These are phyloP conservation scores for Unio delphinus DNA, from an alignment of 2,888 invertebrate species.

Conservation along the genomic window DNA sequence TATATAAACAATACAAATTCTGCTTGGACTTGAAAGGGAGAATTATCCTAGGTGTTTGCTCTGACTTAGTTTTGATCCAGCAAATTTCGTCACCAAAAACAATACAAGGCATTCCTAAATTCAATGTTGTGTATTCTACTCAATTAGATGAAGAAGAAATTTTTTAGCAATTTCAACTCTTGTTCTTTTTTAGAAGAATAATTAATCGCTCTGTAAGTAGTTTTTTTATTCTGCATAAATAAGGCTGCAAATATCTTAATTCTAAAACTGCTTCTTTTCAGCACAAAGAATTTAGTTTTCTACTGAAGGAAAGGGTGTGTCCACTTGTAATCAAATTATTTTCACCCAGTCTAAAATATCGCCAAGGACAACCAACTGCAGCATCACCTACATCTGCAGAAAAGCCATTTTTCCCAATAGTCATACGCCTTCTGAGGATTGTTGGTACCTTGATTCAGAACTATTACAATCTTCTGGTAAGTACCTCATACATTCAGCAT, in stretches of 20 bases:
- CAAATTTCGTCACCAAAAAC: too few relatives aligned
- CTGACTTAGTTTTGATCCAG: too few relatives aligned
- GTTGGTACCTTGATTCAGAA: slow-evolving; percentile 94
- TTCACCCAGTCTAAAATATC: slow-evolving; percentile 98
- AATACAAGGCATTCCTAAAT: too few relatives aligned
- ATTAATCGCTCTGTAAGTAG: too few relatives aligned
- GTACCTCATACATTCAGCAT: slow-evolving; percentile 40
- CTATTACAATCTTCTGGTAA: slow-evolving; percentile 90
- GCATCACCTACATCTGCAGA: slow-evolving; percentile 74
- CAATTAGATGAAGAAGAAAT: too few relatives aligned
- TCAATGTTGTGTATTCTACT: too few relatives aligned
- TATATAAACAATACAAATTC: too few relatives aligned
- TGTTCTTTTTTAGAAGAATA: too few relatives aligned
- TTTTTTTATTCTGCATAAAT: not conserved
- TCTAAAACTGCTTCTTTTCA: slow-evolving; percentile 68
- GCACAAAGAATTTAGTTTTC: slow-evolving; percentile 94
- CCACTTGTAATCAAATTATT: slow-evolving; percentile 98
- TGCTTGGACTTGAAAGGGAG: too few relatives aligned
- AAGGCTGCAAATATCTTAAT: not conserved
- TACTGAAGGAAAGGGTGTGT: slow-evolving; percentile 96
- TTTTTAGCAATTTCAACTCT: too few relatives aligned
- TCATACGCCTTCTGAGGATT: slow-evolving; percentile 92
- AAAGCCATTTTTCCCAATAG: slow-evolving; percentile 96
- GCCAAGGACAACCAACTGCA: slow-evolving; percentile 72
- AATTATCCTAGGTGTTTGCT: too few relatives aligned